Percentiles rank a stretch among this genome's conserved stretches.
Evolutionary conservation across 2,888 invertebrate genomes (phyloP).

Genomic region (Thumatha senex): DNA sequence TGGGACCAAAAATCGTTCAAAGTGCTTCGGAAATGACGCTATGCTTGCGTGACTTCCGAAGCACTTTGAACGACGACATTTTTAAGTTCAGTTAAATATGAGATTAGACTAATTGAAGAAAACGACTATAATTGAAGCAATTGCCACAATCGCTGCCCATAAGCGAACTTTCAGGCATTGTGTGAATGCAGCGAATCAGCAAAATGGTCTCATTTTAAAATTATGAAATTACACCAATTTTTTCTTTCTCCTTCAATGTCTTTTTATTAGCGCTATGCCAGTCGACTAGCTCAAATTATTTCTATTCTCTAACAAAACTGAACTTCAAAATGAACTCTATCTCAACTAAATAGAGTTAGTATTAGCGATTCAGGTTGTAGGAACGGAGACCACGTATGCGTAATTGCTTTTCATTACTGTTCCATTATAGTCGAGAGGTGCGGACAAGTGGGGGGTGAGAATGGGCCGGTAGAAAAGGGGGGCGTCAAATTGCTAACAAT

Average conservation of each 20-base stretch:
- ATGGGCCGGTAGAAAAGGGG: conserved; percentile 19
- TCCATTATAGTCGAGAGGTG: conserved; percentile 67
- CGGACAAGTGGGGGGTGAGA: conserved; percentile 32
- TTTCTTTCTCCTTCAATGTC: conserved; percentile 70
- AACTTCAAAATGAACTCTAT: conserved; percentile 38
- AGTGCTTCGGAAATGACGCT: no score
- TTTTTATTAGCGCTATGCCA: conserved; percentile 74
- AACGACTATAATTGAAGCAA: conserved; percentile 26
- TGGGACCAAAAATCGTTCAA: no score
- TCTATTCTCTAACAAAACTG: conserved; percentile 61
- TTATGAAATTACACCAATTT: conserved; percentile 80
- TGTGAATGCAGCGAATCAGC: conserved; percentile 36
- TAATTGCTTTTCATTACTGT: conserved; percentile 81
- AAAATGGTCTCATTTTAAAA: conserved; percentile 54
- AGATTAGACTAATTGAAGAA: conserved; percentile 12
- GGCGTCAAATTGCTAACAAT: conserved; percentile 72
- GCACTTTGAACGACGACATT: no score
- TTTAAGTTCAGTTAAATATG: conserved; percentile 1
- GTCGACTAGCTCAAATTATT: conserved; percentile 72
- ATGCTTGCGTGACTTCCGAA: no score
- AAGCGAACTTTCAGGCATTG: conserved; percentile 24
- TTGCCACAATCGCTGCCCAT: not conserved
- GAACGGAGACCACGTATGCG: conserved; percentile 77
- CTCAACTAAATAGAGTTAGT: conserved; percentile 32
- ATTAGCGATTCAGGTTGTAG: conserved; percentile 31